Evolutionary conservation across 2,113 vertebrate species (phyloP).

Genomic region (Gallinago undulata): DNA sequence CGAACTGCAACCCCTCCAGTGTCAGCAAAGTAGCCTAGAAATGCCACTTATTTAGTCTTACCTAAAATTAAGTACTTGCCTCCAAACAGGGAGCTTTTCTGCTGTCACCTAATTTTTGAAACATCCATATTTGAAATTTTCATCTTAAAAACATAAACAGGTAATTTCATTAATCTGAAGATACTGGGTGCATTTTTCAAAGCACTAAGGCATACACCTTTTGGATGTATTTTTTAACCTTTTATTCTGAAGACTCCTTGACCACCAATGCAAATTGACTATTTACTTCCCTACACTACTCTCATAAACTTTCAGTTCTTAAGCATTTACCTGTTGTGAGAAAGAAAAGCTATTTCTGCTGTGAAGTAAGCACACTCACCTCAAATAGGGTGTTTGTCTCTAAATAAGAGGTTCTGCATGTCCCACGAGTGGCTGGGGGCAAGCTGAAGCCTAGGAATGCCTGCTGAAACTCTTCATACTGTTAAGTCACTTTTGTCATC

Average conservation of each 20-base stretch:
- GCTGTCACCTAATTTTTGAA: not conserved
- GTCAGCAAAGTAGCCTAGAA: not conserved
- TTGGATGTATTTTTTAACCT: not conserved
- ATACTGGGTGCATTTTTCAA: not conserved
- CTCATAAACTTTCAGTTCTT: not conserved
- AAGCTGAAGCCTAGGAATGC: not conserved
- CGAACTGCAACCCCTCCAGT: rapidly evolving
- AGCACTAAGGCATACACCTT: not conserved
- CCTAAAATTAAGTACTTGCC: not conserved
- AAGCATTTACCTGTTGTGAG: not conserved
- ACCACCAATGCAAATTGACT: not conserved
- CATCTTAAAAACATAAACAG: not conserved
- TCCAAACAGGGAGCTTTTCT: not conserved
- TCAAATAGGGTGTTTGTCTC: not conserved
- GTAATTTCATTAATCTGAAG: not conserved
- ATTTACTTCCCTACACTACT: not conserved
- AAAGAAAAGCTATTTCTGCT: not conserved
- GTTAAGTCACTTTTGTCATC: not conserved
- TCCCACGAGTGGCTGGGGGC: too few relatives aligned
- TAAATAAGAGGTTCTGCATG: not conserved
- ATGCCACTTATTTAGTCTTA: not conserved
- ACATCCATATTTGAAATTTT: not conserved
- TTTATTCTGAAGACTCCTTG: not conserved
- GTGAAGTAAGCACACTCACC: not conserved
- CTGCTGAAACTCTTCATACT: not conserved